Percentiles rank a stretch among this genome's conserved stretches.
These are phyloP conservation scores for Drosophila azteca DNA, from an alignment of 1,140 invertebrate species.

Conservation along the genomic window DNA sequence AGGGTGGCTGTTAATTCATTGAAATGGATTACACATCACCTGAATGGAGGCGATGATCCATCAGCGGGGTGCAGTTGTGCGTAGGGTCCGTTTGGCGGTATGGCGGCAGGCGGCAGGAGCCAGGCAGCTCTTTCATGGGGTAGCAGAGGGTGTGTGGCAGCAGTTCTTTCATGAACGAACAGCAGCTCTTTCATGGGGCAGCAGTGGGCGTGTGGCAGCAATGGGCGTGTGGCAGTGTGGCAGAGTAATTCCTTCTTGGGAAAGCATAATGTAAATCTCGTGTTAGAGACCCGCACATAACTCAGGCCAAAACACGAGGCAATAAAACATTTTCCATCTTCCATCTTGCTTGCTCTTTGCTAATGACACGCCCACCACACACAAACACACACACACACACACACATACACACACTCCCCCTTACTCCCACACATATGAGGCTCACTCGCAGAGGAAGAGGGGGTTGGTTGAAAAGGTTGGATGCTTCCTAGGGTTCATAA, in stretches of 20 bases:
- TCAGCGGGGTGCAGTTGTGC: slow-evolving; percentile 24
- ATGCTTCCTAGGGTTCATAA: slow-evolving; percentile 52
- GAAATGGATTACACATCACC: slow-evolving; percentile 14
- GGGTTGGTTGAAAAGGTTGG: slow-evolving; percentile 8
- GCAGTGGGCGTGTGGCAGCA: not conserved
- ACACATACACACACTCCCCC: not conserved
- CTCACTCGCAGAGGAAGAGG: too few species aligned
- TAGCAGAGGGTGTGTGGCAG: not conserved
- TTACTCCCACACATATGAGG: too few species aligned
- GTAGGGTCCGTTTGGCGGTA: too few species aligned
- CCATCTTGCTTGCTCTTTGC: slow-evolving; percentile 23
- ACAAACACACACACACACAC: slow-evolving; percentile 10
- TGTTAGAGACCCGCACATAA: slow-evolving; percentile 60
- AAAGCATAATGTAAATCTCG: slow-evolving; percentile 68
- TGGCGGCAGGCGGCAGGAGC: too few species aligned
- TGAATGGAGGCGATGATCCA: not conserved
- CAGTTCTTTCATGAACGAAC: too few species aligned
- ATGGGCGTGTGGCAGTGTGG: not conserved
- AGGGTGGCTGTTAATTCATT: not conserved
- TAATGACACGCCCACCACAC: slow-evolving; percentile 59
- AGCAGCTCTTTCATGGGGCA: not conserved
- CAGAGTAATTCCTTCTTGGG: slow-evolving; percentile 41
- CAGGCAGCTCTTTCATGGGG: too few species aligned
- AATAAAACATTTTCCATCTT: slow-evolving; percentile 68
- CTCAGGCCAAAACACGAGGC: slow-evolving; percentile 56